A percentile compares a stretch with the other conserved stretches of the same genome.
Conservation (phyloP, 2,113 vertebrate genomes). For the Arizona elegans region DNA sequence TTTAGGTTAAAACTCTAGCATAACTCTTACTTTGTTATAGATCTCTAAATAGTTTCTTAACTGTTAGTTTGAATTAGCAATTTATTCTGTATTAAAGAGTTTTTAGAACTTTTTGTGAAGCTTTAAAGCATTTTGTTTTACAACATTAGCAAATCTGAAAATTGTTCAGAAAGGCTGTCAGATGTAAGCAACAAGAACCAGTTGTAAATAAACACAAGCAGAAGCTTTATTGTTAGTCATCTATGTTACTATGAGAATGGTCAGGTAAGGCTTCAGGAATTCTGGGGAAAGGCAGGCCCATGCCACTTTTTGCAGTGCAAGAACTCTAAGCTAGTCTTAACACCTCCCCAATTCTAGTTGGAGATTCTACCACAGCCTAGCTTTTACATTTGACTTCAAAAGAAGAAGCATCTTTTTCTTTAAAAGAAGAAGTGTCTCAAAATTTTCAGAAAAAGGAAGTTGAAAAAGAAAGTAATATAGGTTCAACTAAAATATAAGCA, state of each 20-base stretch:
- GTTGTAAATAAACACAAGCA: not conserved
- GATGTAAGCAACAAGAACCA: not conserved
- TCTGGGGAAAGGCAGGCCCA: not conserved
- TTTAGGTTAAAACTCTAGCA: not conserved
- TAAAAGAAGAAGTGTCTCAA: not conserved
- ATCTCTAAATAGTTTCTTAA: not conserved
- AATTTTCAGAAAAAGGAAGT: not conserved
- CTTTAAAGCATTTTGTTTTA: not conserved
- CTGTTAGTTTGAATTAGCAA: not conserved
- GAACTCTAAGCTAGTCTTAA: not conserved
- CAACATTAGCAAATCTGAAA: not conserved
- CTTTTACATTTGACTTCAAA: not conserved
- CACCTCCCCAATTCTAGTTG: not conserved
- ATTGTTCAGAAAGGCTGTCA: not conserved
- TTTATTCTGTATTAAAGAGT: not conserved
- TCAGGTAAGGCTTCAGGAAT: not conserved
- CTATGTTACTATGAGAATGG: not conserved
- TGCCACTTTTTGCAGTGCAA: not conserved
- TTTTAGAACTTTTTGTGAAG: not conserved
- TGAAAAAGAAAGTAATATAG: not conserved
- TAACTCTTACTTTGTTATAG: not conserved
- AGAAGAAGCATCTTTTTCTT: not conserved
- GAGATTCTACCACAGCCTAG: not conserved
- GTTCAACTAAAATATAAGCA: not conserved
- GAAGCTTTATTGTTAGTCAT: not conserved